Evolutionary conservation across 2,113 vertebrate species (phyloP), one percentile per base, ranked within the genome.

Genomic region (Cisticola juncidis): DNA sequence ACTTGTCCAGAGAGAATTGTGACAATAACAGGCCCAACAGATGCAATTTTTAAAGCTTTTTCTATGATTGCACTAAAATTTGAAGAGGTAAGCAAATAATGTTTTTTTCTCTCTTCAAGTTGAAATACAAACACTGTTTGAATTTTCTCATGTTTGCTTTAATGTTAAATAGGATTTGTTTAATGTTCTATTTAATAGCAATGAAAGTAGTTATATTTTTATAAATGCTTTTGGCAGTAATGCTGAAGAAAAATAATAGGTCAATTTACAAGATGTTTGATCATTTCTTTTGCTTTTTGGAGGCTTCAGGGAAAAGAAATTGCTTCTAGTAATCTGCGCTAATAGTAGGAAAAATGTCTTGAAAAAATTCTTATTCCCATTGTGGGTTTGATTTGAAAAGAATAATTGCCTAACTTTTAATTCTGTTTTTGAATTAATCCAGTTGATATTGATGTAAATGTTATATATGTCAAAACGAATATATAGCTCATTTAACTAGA

Each of bases 61-160:
- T 98, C 98, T 95, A 99, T 99, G 99, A 99, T 99, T 92, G 99
- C 99, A 79, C 97, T 99, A 96, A 99, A 99, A 98, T 99, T 99
- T 98, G 99, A 99, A 96, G 99, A 99, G 98, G 99, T 99, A 96
- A 86, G 95, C 85, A 93, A 94, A 93, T 86, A 73, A 16, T 86
- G 66, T 61, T 77, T 60, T 71, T 14, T 33, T 54, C 19, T 79
- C 51, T 76, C 54, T 88, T 85, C 56, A 81, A 68, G 81, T n/a
- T 72, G 70, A 58, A 93, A 90, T 95, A 70, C 51, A 93, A 96
- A 88, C 50, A 89, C 48, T 82, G 44, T 78, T 94, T 91, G 71
- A 88, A 73, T 94, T 95, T 92, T 72, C 78, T 95, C 11, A 15
- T 97, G 64, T 95, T 97, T 97, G 88, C 89, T 97, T 96, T 97